These are phyloP conservation scores for Loriculus beryllinus DNA, from an alignment of 2,797 vertebrate genomes.

Conservation along the genomic window DNA sequence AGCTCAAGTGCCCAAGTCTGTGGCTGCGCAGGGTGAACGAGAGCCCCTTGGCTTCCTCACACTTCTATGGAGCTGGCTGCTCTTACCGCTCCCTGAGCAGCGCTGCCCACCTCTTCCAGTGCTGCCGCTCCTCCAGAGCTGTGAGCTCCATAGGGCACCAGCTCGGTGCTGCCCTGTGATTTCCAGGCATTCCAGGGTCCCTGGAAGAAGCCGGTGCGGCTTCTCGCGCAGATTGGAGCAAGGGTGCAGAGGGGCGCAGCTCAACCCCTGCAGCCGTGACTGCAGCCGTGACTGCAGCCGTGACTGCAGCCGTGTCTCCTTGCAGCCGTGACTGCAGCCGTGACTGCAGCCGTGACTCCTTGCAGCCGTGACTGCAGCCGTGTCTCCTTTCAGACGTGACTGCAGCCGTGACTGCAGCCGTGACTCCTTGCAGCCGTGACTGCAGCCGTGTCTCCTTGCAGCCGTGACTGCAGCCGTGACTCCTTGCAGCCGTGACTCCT, in stretches of 20 bases:
- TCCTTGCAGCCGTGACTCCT: not conserved
- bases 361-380: not conserved
- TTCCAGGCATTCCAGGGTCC: not conserved
- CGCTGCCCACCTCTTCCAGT: not conserved
- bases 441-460: not conserved
- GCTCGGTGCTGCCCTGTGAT: not conserved
- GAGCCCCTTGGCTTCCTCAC: not conserved
- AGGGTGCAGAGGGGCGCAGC: not conserved
- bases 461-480: not conserved
- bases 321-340: constrained; percentile 28
- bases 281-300: rapidly evolving
- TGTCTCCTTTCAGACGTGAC: constrained; percentile 30
- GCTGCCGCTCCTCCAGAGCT: not conserved
- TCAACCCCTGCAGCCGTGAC: not conserved
- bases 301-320: not conserved
- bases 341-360: not conserved
- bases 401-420: rapidly evolving
- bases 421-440: constrained; percentile 28
- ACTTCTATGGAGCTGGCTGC: not conserved
- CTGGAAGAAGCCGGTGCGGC: not conserved
- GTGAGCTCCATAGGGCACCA: not conserved
- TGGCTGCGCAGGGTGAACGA: not conserved
- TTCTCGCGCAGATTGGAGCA: not conserved
- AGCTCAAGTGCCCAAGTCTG: not conserved
- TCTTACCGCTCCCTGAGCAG: not conserved